Percentiles rank a stretch among this genome's conserved stretches.
These are phyloP conservation scores for Myanophis thanlyinensis DNA, from an alignment of 2,113 vertebrate genomes.

Conservation along the genomic window DNA sequence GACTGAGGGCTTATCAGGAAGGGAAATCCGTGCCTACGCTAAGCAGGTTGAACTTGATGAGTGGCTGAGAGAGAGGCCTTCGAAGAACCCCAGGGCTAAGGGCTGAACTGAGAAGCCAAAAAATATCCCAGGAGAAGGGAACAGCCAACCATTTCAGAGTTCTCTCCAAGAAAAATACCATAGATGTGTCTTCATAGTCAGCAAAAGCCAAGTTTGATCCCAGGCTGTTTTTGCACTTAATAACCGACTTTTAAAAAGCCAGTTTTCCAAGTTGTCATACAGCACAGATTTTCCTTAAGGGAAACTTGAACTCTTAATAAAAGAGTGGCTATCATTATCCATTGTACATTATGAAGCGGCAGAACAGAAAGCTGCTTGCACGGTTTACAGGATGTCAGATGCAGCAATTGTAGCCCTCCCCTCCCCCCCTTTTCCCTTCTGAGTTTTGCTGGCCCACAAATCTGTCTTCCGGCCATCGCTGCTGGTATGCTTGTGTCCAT, in stretches of 20 bases:
- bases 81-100: neutral
- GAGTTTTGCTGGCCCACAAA: neutral
- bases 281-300: neutral
- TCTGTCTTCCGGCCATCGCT: neutral
- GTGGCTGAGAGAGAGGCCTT: neutral
- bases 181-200: neutral
- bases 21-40: fast-evolving
- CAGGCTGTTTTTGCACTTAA: neutral
- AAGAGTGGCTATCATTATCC: neutral
- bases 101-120: neutral
- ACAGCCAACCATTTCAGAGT: neutral
- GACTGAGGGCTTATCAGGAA: neutral
- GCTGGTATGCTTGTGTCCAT: neutral
- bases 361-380: neutral
- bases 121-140: neutral
- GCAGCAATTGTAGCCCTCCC: neutral
- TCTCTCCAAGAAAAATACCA: neutral
- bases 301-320: neutral
- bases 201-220: neutral
- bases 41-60: neutral
- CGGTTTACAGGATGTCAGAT: neutral
- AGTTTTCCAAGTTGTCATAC: neutral
- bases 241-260: neutral
- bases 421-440: neutral
- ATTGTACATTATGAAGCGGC: neutral